Conservation (phyloP, 2,888 invertebrate species). For the Hipparchia sbordonii region DNA sequence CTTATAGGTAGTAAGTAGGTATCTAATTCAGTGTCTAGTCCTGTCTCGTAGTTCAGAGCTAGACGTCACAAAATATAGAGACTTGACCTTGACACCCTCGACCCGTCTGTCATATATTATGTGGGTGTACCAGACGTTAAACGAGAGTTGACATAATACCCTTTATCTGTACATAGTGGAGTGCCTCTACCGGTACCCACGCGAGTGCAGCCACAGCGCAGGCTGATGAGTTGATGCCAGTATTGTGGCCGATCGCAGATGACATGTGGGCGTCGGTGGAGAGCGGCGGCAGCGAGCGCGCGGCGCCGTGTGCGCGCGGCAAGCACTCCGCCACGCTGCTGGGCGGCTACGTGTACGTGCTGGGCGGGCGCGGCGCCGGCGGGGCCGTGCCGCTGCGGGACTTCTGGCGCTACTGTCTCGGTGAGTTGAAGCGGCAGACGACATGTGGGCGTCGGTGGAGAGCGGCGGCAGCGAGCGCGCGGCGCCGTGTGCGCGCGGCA, state of each 20-base stretch:
- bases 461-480: conserved; percentile 55
- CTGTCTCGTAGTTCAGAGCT: no score
- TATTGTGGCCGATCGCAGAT: conserved; percentile 49
- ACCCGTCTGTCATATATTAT: no score
- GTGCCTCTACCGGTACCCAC: no score
- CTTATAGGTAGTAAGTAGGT: no score
- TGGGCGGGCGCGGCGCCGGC: conserved; percentile 93
- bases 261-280: conserved; percentile 75
- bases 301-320: conserved; percentile 84
- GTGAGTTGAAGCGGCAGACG: conserved; percentile 73
- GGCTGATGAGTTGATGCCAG: no score
- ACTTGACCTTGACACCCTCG: no score
- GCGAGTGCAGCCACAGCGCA: no score
- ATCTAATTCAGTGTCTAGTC: no score
- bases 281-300: conserved; percentile 52
- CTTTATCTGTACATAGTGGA: no score
- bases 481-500: conserved; percentile 85
- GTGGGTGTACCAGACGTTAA: no score
- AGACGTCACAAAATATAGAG: no score
- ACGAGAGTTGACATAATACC: no score
- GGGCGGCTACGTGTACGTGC: conserved; percentile 89
- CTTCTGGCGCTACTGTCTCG: conserved; percentile 91
- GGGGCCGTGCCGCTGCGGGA: conserved; percentile 91
- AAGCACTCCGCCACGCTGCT: conserved; percentile 92
- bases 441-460: conserved; percentile 74